Percentiles rank a stretch among this genome's conserved stretches.
Evolutionary conservation across 2,797 vertebrate species (phyloP).

Genomic region (Pseudochaenichthys georgianus): DNA sequence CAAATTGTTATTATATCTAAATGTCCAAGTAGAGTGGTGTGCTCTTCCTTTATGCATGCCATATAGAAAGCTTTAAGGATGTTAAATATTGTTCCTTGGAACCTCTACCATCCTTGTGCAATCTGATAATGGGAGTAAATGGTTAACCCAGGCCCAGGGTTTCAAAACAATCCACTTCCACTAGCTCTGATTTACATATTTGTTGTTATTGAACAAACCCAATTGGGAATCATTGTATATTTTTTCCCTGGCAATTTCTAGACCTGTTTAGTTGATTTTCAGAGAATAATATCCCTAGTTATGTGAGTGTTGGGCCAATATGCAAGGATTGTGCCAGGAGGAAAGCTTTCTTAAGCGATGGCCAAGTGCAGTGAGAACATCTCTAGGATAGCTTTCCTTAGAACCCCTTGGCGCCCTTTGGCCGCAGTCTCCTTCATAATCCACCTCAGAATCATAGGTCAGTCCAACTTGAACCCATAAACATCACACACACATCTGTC

Average conservation of each 20-base stretch:
- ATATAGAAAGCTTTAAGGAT: neutral
- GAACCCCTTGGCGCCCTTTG: neutral
- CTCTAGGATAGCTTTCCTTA: neutral
- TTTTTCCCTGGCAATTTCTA: too few species aligned
- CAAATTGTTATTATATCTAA: neutral
- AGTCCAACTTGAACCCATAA: neutral
- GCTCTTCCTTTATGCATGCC: neutral
- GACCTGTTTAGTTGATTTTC: too few species aligned
- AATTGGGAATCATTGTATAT: too few species aligned
- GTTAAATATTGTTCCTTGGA: neutral
- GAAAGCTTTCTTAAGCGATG: too few species aligned
- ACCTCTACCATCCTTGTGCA: neutral
- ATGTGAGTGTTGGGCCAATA: too few species aligned
- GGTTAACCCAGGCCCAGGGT: too few species aligned
- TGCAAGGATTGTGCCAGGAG: too few species aligned
- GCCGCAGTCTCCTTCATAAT: neutral
- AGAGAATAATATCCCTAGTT: too few species aligned
- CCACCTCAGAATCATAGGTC: neutral
- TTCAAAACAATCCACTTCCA: too few species aligned
- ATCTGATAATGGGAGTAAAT: slow-evolving; percentile 15
- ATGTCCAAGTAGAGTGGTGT: neutral
- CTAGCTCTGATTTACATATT: too few species aligned
- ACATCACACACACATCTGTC: neutral
- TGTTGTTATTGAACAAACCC: too few species aligned
- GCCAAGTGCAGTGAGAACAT: too few species aligned